Evolutionary conservation across 2,888 invertebrate genomes (phyloP).

Genomic region (Drosophila acutilabella): DNA sequence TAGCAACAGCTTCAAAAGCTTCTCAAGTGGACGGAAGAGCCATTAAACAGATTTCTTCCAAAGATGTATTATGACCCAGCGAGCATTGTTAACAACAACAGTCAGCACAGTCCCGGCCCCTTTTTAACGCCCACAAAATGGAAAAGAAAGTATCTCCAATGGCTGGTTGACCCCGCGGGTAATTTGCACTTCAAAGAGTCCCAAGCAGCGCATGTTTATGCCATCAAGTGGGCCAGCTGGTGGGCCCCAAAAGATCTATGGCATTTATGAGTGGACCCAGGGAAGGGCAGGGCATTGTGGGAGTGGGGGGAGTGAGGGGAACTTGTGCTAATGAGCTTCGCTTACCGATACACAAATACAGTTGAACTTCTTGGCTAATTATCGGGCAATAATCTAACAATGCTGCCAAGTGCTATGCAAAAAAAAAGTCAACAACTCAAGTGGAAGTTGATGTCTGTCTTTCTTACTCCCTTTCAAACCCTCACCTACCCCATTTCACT

Average conservation of each 20-base stretch:
- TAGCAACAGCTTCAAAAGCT: slow-evolving; percentile 77
- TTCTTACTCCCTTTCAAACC: background rate
- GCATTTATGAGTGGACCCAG: slow-evolving; percentile 65
- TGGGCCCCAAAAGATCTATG: slow-evolving; percentile 70
- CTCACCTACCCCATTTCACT: too few species aligned
- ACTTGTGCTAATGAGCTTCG: slow-evolving; percentile 66
- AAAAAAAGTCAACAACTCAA: slow-evolving; percentile 7
- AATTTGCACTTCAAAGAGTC: slow-evolving; percentile 78
- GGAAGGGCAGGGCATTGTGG: background rate
- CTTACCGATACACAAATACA: slow-evolving; percentile 35
- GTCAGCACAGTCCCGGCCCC: slow-evolving; percentile 3
- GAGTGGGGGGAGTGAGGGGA: background rate
- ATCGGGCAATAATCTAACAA: slow-evolving; percentile 48
- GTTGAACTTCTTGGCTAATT: slow-evolving; percentile 49
- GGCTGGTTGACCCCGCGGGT: slow-evolving; percentile 75
- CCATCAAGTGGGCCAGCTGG: slow-evolving; percentile 78
- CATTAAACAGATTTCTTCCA: slow-evolving; percentile 74
- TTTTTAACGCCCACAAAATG: background rate
- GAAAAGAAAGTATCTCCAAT: slow-evolving; percentile 14
- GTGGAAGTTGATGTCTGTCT: slow-evolving; percentile 7
- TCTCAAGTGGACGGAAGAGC: slow-evolving; percentile 68
- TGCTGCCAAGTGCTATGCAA: slow-evolving; percentile 17
- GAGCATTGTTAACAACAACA: slow-evolving; percentile 54
- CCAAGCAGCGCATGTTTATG: slow-evolving; percentile 68
- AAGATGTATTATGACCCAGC: slow-evolving; percentile 69